Conservation (phyloP, 2,113 vertebrate species). For the Otolemur garnettii region DNA sequence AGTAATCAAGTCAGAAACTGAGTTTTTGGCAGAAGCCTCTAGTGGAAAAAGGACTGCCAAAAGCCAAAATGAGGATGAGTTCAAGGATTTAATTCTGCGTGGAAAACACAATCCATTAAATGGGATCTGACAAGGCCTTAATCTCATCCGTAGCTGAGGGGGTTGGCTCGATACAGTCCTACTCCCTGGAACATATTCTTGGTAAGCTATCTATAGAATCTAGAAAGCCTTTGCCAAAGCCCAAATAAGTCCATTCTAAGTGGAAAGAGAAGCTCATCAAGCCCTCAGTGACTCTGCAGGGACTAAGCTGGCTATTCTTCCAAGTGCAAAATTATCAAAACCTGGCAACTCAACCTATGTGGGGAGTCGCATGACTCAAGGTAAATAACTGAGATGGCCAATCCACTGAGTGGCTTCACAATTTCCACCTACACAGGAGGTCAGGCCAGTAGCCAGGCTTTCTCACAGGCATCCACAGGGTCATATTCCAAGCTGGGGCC, state of each 20-base stretch:
- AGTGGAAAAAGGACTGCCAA: constrained; percentile 72
- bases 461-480: background rate
- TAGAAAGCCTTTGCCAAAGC: constrained; percentile 49
- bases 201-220: constrained; percentile 61
- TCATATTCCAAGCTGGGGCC: background rate
- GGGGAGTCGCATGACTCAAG: background rate
- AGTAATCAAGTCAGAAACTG: constrained; percentile 74
- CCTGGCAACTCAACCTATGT: background rate
- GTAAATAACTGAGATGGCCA: background rate
- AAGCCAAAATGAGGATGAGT: constrained; percentile 60
- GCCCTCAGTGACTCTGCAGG: background rate
- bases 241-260: constrained; percentile 60
- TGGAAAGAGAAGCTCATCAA: constrained; percentile 20
- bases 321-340: constrained; percentile 43
- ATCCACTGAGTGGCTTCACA: background rate
- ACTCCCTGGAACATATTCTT: constrained; percentile 58
- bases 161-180: constrained; percentile 45
- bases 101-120: constrained; percentile 64
- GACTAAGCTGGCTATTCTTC: background rate
- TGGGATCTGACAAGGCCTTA: constrained; percentile 66
- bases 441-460: background rate
- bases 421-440: background rate
- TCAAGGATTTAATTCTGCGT: constrained; percentile 69
- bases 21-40: constrained; percentile 61
- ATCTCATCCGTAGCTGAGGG: constrained; percentile 46